Conservation (phyloP, 2,113 vertebrate species). For the Colinus virginianus region DNA sequence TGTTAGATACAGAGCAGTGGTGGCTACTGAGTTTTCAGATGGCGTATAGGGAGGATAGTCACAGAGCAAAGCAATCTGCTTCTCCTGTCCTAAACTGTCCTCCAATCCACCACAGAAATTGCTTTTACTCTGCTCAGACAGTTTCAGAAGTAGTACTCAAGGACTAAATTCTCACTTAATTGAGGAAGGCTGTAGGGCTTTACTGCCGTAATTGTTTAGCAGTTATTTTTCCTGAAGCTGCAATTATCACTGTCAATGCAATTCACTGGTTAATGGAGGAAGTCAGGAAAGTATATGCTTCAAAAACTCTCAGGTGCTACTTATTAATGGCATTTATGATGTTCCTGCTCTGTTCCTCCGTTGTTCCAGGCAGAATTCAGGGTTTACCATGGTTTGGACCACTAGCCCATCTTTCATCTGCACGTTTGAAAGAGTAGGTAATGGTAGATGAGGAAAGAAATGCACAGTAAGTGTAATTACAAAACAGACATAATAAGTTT, state of each 20-base stretch:
- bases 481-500: not conserved
- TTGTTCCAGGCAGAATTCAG: not conserved
- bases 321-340: not conserved
- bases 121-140: not conserved
- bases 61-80: not conserved
- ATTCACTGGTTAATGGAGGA: conserved; percentile 34
- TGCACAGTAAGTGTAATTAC: not conserved
- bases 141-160: not conserved
- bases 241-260: conserved; percentile 35
- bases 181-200: conserved; percentile 32
- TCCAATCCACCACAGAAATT: not conserved
- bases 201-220: conserved; percentile 36
- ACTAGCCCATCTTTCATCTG: rapidly evolving
- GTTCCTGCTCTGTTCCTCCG: not conserved
- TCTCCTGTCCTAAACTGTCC: not conserved
- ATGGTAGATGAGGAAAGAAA: not conserved
- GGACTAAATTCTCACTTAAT: conserved; percentile 26
- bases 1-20: not conserved
- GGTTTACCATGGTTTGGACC: not conserved
- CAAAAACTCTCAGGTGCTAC: conserved; percentile 30
- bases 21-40: not conserved
- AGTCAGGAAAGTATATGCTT: not conserved
- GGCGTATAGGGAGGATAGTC: not conserved
- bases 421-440: not conserved
- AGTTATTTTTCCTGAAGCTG: conserved; percentile 48